Conservation (phyloP, 2,888 invertebrate genomes). For the Sinelater perroti region DNA sequence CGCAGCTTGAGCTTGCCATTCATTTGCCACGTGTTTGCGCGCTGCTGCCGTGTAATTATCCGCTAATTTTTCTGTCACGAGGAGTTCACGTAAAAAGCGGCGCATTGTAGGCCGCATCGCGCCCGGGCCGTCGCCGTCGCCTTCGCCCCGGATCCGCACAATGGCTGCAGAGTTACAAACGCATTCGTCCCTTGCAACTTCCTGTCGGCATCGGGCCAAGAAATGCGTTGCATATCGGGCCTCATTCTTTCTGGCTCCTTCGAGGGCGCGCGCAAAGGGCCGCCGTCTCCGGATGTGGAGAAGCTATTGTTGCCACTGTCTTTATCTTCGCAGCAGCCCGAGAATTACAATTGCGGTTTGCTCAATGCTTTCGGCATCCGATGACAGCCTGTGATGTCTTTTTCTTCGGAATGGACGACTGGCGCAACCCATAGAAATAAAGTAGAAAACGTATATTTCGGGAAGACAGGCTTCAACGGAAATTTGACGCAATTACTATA, state of each 20-base stretch:
- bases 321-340: slow-evolving; percentile 24
- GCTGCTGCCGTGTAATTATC: slow-evolving; percentile 38
- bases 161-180: slow-evolving; percentile 26
- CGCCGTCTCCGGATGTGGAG: slow-evolving; percentile 39
- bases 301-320: slow-evolving; percentile 38
- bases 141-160: slow-evolving; percentile 5
- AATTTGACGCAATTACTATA: too few relatives aligned
- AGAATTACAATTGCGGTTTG: slow-evolving; percentile 51
- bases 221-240: slow-evolving; percentile 34
- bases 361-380: slow-evolving; percentile 37
- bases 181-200: slow-evolving; percentile 36
- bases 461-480: too few relatives aligned
- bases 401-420: neutral
- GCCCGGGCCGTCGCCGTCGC: too few relatives aligned
- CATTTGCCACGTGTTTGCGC: slow-evolving; percentile 29
- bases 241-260: slow-evolving; percentile 32
- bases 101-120: too few relatives aligned
- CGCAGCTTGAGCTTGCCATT: slow-evolving; percentile 36
- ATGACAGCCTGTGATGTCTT: slow-evolving; percentile 35
- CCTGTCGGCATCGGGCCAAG: slow-evolving; percentile 34
- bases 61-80: slow-evolving; percentile 41
- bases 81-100: slow-evolving; percentile 2
- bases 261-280: slow-evolving; percentile 20
- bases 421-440: neutral
- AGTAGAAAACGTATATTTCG: slow-evolving; percentile 2